Evolutionary conservation across 2,797 vertebrate genomes (phyloP).

Genomic region (Centroberyx gerrardi): DNA sequence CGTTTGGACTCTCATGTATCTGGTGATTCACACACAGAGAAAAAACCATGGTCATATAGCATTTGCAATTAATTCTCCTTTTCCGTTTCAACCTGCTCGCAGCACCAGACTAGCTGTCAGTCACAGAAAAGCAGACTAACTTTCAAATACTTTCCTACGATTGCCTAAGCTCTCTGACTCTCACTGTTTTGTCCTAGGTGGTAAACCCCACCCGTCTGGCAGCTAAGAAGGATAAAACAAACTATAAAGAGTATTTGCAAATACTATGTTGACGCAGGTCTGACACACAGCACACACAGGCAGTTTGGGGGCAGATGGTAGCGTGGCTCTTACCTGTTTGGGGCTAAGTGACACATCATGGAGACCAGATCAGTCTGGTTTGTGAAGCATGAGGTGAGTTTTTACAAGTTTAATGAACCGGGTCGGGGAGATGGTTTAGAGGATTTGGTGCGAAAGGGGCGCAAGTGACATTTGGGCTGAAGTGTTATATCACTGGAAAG

Average conservation of each 20-base stretch:
- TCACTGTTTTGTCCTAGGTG: no score
- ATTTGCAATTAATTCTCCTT: conserved; percentile 58
- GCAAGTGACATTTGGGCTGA: neutral
- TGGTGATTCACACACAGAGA: conserved; percentile 21
- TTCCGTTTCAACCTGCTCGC: conserved; percentile 30
- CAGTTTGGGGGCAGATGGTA: conserved; percentile 28
- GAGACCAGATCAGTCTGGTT: conserved; percentile 78
- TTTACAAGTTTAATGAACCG: conserved; percentile 67
- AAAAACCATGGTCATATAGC: conserved; percentile 25
- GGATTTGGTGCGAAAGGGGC: conserved; percentile 1
- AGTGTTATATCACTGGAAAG: no score
- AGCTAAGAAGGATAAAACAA: conserved; percentile 43
- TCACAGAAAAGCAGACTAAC: neutral
- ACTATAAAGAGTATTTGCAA: conserved; percentile 55
- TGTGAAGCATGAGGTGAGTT: conserved; percentile 74
- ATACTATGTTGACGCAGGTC: conserved; percentile 27
- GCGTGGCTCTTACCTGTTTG: conserved; percentile 87
- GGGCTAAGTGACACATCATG: conserved; percentile 77
- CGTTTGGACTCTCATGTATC: conserved; percentile 54
- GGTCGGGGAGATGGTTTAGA: conserved; percentile 19
- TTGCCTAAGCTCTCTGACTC: neutral
- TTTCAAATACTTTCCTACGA: neutral
- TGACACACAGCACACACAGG: conserved; percentile 60
- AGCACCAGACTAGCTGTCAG: conserved; percentile 16
- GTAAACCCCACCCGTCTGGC: conserved; percentile 16